These are phyloP conservation scores for Thymelicus sylvestris DNA, from an alignment of 2,888 invertebrate species.

Conservation along the genomic window DNA sequence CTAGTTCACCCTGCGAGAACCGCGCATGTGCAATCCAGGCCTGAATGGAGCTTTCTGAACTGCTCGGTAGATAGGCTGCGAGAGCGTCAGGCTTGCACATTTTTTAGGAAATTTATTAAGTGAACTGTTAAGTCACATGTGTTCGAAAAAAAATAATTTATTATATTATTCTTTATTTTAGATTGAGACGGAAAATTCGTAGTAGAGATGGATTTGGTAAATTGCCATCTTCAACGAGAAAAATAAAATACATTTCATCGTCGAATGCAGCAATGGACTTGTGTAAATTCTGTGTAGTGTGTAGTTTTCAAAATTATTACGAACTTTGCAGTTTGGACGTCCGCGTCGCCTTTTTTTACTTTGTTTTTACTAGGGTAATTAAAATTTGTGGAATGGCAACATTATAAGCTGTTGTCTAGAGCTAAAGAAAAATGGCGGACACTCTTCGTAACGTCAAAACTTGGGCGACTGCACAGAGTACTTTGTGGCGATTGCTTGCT, in stretches of 20 bases:
- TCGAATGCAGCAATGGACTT: too few species aligned
- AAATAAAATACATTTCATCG: too few species aligned
- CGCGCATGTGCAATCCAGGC: constrained; percentile 66
- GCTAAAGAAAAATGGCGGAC: constrained; percentile 75
- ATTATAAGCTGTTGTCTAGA: constrained; percentile 64
- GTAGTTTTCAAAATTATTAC: background rate
- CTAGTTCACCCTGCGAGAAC: constrained; percentile 56
- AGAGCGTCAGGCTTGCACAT: constrained; percentile 11
- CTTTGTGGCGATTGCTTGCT: constrained; percentile 63
- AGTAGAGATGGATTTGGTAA: too few species aligned
- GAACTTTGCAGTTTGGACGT: background rate
- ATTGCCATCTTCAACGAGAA: too few species aligned
- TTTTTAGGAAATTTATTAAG: constrained; percentile 21
- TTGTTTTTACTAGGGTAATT: constrained; percentile 10
- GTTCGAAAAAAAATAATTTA: too few species aligned
- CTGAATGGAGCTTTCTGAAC: constrained; percentile 55
- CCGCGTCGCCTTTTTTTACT: too few species aligned
- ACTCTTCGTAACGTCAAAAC: constrained; percentile 74
- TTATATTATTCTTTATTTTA: too few species aligned
- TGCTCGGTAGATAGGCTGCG: constrained; percentile 31
- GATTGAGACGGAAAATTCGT: too few species aligned
- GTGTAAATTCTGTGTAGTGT: too few species aligned
- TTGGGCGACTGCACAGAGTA: constrained; percentile 64
- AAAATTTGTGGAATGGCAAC: constrained; percentile 55
- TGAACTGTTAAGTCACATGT: background rate